Conservation (phyloP, 2,888 invertebrate species). For the Pterobdella sp. region DNA sequence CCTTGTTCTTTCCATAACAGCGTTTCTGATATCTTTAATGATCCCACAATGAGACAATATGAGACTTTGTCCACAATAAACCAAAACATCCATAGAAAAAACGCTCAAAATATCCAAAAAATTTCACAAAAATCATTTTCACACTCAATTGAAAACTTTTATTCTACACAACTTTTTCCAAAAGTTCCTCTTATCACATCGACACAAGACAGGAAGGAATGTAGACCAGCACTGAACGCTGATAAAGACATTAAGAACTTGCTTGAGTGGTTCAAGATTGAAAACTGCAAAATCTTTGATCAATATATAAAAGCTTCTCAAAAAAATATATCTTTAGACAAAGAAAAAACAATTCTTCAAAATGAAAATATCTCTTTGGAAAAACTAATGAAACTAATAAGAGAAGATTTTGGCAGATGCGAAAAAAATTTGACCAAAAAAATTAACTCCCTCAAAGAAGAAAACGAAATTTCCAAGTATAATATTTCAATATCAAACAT, state of each 20-base stretch:
- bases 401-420: neutral
- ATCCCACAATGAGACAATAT: no score
- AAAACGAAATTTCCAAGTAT: no score
- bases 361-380: neutral
- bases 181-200: neutral
- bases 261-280: neutral
- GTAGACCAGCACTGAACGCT: no score
- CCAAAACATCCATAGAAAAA: no score
- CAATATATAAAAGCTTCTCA: neutral
- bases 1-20: no score
- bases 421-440: neutral
- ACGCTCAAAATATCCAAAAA: neutral
- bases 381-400: neutral
- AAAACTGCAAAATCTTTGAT: neutral
- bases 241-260: neutral
- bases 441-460: no score
- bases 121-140: neutral
- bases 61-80: no score
- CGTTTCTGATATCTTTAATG: no score
- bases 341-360: neutral
- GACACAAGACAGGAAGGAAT: no score
- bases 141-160: neutral
- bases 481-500: no score
- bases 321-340: neutral
- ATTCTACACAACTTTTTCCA: neutral